A percentile compares a stretch with the other conserved stretches of the same genome.
Evolutionary conservation across 2,888 invertebrate genomes (phyloP).

Genomic region (Rotaria macrura): DNA sequence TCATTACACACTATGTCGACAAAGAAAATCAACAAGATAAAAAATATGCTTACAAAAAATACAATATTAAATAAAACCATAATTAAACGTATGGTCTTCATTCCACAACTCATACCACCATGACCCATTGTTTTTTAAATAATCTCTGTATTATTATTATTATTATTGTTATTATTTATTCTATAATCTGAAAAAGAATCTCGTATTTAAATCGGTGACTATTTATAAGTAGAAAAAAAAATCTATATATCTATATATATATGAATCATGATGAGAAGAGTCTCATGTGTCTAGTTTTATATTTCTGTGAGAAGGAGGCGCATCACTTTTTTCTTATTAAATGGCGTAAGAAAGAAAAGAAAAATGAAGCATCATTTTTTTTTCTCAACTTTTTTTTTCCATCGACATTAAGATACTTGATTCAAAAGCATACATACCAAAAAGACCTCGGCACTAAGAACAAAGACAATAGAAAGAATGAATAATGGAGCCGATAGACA

Average conservation of each 20-base stretch:
- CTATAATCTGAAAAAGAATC: not conserved
- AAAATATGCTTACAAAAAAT: slow-evolving; percentile 29
- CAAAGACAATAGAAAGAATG: not conserved
- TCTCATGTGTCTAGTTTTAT: not conserved
- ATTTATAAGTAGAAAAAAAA: too few species aligned
- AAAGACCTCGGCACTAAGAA: not conserved
- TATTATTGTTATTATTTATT: too few species aligned
- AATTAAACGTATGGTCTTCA: slow-evolving; percentile 20
- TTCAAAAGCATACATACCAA: not conserved
- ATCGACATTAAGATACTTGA: not conserved
- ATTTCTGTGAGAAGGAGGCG: not conserved
- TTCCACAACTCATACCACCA: slow-evolving; percentile 26
- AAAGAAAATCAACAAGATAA: not conserved
- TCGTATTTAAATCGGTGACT: not conserved
- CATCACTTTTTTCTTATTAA: not conserved
- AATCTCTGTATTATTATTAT: not conserved
- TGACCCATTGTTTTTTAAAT: slow-evolving; percentile 22
- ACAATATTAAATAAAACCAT: slow-evolving; percentile 28
- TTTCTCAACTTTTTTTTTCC: not conserved
- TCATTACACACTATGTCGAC: not conserved
- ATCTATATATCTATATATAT: too few species aligned
- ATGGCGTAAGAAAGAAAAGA: not conserved
- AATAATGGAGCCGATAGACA: not conserved
- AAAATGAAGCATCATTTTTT: not conserved
- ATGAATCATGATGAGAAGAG: not conserved